Conservation (phyloP, 2,797 vertebrate genomes). For the Siniperca obscura region DNA sequence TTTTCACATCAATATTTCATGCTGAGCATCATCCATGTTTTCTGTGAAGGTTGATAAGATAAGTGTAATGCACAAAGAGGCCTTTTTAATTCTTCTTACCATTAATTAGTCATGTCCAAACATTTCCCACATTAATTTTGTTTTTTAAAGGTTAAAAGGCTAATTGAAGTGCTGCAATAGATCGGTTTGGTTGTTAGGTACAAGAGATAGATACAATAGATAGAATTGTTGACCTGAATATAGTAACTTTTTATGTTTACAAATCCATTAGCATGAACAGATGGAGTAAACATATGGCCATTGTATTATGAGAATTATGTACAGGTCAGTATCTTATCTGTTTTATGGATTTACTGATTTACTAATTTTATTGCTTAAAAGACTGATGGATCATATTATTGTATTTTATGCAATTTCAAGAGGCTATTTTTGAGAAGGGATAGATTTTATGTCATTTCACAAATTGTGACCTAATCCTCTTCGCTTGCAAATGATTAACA, state of each 20-base stretch:
- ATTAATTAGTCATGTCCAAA: constrained; percentile 54
- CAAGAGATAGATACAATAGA: background rate
- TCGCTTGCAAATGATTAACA: constrained; percentile 85
- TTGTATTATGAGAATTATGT: constrained; percentile 60
- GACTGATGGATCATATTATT: constrained; percentile 67
- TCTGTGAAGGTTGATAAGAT: constrained; percentile 45
- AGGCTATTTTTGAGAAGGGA: constrained; percentile 81
- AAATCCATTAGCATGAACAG: constrained; percentile 67
- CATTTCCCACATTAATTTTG: constrained; percentile 31
- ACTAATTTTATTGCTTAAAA: constrained; percentile 52
- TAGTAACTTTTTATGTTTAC: constrained; percentile 30
- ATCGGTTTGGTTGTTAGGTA: background rate
- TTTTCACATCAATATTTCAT: constrained; percentile 68
- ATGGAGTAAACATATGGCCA: constrained; percentile 75
- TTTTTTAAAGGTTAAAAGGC: constrained; percentile 36
- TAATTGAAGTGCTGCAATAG: constrained; percentile 25
- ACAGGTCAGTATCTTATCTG: constrained; percentile 59
- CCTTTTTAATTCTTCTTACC: constrained; percentile 31
- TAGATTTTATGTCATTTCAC: constrained; percentile 83
- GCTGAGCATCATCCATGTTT: constrained; percentile 40
- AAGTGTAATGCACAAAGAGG: constrained; percentile 19
- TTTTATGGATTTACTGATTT: constrained; percentile 68
- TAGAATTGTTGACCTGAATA: constrained; percentile 36
- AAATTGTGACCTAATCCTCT: constrained; percentile 87
- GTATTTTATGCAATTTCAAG: constrained; percentile 79